phyloP scores from a whole-genome alignment of 2,113 vertebrate genomes.

The Poeciliopsis prolifica region DNA sequence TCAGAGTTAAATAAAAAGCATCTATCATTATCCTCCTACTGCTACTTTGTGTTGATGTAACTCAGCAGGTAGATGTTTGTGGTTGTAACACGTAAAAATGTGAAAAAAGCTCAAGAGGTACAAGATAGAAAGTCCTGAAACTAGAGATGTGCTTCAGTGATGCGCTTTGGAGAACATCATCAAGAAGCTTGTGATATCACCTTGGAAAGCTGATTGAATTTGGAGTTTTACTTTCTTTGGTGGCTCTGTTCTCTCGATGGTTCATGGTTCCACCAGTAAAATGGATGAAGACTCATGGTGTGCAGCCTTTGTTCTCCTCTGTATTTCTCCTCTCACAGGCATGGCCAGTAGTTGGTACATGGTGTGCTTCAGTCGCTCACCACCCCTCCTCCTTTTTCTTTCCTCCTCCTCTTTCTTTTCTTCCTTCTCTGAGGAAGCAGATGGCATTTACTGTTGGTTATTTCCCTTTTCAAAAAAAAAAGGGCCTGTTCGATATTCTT shows the following conservation, averaged over 20 bases:
- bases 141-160: background rate
- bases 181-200: background rate
- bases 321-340: slow-evolving; percentile 55
- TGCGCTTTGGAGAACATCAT: background rate
- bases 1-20: too few species aligned
- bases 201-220: slow-evolving; percentile 6
- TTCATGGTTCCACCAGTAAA: slow-evolving; percentile 46
- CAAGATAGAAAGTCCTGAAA: background rate
- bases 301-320: slow-evolving; percentile 56
- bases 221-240: slow-evolving; percentile 5
- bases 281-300: slow-evolving; percentile 17
- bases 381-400: slow-evolving; percentile 45
- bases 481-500: slow-evolving; percentile 65
- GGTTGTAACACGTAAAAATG: too few species aligned
- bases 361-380: slow-evolving; percentile 66
- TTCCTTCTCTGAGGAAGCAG: slow-evolving; percentile 71
- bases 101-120: background rate
- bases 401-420: slow-evolving; percentile 67
- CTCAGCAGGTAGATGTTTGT: too few species aligned
- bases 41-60: too few species aligned
- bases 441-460: slow-evolving; percentile 73
- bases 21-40: too few species aligned
- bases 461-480: slow-evolving; percentile 66
- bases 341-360: slow-evolving; percentile 70
- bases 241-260: slow-evolving; percentile 17